Percentiles rank a stretch among this genome's conserved stretches.
Conservation (phyloP, 2,888 invertebrate genomes). For the Eupithecia inturbata region DNA sequence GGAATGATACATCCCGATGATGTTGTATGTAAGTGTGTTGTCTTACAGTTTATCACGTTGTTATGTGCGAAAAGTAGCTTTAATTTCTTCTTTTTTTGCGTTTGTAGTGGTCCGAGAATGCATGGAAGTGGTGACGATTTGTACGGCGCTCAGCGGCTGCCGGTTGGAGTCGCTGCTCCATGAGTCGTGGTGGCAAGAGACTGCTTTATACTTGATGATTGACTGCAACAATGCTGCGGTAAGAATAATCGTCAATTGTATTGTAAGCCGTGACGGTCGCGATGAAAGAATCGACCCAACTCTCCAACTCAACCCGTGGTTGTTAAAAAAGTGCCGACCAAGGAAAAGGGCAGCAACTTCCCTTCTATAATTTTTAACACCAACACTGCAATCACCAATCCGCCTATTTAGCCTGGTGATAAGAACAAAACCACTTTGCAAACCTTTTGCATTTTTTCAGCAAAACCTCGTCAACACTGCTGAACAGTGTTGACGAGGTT, state of each 20-base stretch:
- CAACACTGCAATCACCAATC: not conserved
- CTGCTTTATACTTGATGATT: conserved; percentile 94
- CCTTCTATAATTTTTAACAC: not conserved
- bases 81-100: conserved; percentile 3
- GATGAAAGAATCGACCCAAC: too few species aligned
- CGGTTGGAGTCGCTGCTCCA: conserved; percentile 92
- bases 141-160: conserved; percentile 94
- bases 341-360: not conserved
- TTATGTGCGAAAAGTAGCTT: too few species aligned
- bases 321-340: not conserved
- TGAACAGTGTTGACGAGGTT: too few species aligned
- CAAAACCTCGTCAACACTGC: too few species aligned
- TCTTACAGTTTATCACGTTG: not conserved
- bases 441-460: too few species aligned
- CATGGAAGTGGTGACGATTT: conserved; percentile 95
- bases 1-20: conserved; percentile 86
- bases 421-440: too few species aligned
- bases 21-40: conserved; percentile 77
- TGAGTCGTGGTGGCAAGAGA: conserved; percentile 94
- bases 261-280: not conserved
- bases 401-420: too few species aligned
- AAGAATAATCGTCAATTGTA: conserved; percentile 8
- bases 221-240: conserved; percentile 90
- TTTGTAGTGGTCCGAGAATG: conserved; percentile 93
- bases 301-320: not conserved